phyloP scores from a whole-genome alignment of 2,113 vertebrate species.

The Carassius gibelio region DNA sequence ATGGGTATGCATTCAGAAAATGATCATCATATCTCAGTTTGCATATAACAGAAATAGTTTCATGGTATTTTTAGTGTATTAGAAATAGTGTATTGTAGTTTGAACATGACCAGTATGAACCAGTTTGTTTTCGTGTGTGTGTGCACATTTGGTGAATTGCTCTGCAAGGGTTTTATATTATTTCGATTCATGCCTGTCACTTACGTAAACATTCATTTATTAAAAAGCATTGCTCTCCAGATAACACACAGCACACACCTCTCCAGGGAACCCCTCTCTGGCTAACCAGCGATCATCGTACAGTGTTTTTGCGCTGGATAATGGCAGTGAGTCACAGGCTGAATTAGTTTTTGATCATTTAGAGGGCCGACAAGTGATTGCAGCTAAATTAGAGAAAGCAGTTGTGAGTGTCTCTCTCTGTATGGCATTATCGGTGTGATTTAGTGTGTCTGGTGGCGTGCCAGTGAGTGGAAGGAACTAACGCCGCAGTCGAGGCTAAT shows the following conservation, averaged over 20 bases:
- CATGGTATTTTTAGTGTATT: too few relatives aligned
- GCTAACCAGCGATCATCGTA: slow-evolving; percentile 11
- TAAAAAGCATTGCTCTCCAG: slow-evolving; percentile 27
- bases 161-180: slow-evolving; percentile 72
- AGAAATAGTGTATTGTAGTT: neutral
- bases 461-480: slow-evolving; percentile 9
- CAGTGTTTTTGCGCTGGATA: neutral
- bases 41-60: neutral
- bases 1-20: neutral
- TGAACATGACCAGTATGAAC: neutral
- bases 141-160: slow-evolving; percentile 33
- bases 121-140: neutral
- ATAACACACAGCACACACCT: slow-evolving; percentile 24
- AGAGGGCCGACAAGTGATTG: slow-evolving; percentile 18
- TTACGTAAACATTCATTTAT: slow-evolving; percentile 62
- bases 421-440: slow-evolving; percentile 7
- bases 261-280: slow-evolving; percentile 11
- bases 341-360: slow-evolving; percentile 36
- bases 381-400: slow-evolving; percentile 25
- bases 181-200: slow-evolving; percentile 73
- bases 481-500: slow-evolving; percentile 4
- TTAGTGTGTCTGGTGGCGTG: slow-evolving; percentile 25
- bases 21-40: neutral
- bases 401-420: neutral
- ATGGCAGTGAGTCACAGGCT: slow-evolving; percentile 28